Evolutionary conservation across 2,113 vertebrate genomes (phyloP), one percentile per base, ranked within the genome.

Genomic region (Rhegmatorhina hoffmannsi): DNA sequence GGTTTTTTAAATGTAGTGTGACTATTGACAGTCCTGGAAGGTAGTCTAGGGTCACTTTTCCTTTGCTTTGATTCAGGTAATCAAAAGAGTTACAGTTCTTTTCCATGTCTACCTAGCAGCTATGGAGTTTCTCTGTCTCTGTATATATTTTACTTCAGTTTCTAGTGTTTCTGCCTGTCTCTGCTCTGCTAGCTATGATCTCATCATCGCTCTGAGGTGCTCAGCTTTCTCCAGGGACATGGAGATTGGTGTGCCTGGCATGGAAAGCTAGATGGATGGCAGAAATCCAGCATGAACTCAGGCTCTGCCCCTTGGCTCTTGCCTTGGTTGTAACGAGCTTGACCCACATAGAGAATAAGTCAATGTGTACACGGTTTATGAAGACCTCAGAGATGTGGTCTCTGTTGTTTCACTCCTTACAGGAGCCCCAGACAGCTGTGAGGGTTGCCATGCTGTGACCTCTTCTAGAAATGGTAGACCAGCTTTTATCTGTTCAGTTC

Each of bases 401-500:
- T 82, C 17, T 59, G 4, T 33, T 55, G 16, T 59, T 67, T 89
- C 17, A 67, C 19, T 91, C 19, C 31, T 17, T 1, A 1, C 16
- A 52, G 60, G 49, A 75, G 10, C 7, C 52, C 11, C 17, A 73
- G 66, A 56, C 52, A 64, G 11, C 33, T 24, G 11, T 18, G 24
- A n/a, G 4, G 2, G 12, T 6, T 52, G 28, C 21, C 2, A 7
- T 0, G 1, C 7, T 20, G 25, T 40, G 43, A 31, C 28, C 16
- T 87, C 52, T 84, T 59, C 59, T 38, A 56, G 36, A 66, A 89
- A 63, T 15, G 14, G 81, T 19, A 81, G 52, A 78, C 16, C 16
- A 38, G n/a, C 25, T 56, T 31, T 47, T 64, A 87, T 21, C n/a
- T 82, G 34, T 73, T 40, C 40, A 72, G 17, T 28, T 33, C 13